Evolutionary conservation across 2,113 vertebrate species (phyloP).

Genomic region (Vireo altiloquus): DNA sequence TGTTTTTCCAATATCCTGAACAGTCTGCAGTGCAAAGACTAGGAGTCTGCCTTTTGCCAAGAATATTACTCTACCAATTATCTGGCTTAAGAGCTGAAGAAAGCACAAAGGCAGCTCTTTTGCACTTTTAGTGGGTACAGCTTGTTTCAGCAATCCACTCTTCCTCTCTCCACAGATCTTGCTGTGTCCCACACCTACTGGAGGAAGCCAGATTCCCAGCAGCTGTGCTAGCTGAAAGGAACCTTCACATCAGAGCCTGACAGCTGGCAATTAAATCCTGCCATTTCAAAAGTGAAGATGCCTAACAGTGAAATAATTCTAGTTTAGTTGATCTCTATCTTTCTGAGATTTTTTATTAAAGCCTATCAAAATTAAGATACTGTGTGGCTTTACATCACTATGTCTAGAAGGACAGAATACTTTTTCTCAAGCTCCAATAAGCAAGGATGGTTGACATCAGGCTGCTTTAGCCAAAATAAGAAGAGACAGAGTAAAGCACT

Average conservation of each 20-base stretch:
- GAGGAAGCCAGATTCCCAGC: not conserved
- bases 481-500: not conserved
- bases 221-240: not conserved
- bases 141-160: not conserved
- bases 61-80: not conserved
- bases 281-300: not conserved
- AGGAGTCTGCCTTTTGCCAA: not conserved
- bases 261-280: not conserved
- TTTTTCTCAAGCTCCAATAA: not conserved
- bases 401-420: not conserved
- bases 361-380: not conserved
- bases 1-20: not conserved
- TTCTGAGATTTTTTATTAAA: not conserved
- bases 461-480: not conserved
- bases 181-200: not conserved
- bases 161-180: not conserved
- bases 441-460: not conserved
- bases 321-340: not conserved
- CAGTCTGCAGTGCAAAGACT: not conserved
- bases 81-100: not conserved
- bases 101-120: not conserved
- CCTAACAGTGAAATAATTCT: not conserved
- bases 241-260: not conserved
- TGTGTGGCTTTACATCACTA: not conserved
- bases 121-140: not conserved